Percentiles rank a stretch among this genome's conserved stretches.
phyloP scores from a whole-genome alignment of 2,797 vertebrate genomes.

The Sorex maritimensis region DNA sequence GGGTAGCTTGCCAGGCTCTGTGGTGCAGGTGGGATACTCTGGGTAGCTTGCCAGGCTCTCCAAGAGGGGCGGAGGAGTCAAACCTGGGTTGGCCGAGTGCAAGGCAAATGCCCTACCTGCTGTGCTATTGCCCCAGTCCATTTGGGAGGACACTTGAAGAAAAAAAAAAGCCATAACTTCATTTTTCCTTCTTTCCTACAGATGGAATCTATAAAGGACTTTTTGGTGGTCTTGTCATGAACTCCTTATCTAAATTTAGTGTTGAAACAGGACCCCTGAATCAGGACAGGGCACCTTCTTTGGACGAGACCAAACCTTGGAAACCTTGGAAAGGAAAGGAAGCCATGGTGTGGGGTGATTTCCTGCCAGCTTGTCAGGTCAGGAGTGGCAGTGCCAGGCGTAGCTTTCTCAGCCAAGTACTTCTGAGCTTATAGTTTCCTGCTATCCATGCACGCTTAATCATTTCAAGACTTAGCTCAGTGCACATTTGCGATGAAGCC shows the following conservation, averaged over 20 bases:
- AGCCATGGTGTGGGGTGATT: neutral
- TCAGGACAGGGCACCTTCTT: neutral
- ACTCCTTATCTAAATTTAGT: neutral
- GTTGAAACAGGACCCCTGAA: neutral
- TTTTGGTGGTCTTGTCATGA: neutral
- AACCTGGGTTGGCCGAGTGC: no score
- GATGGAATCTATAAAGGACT: neutral
- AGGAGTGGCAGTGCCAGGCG: neutral
- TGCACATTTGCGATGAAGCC: neutral
- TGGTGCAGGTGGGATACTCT: no score
- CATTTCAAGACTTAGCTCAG: constrained; percentile 44
- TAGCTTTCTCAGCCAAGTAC: neutral
- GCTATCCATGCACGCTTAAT: neutral
- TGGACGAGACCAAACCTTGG: neutral
- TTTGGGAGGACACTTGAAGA: no score
- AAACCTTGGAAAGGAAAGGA: neutral
- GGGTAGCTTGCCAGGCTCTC: no score
- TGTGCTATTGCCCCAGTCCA: no score
- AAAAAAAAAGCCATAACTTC: neutral
- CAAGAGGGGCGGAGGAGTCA: no score
- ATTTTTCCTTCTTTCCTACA: constrained; percentile 8
- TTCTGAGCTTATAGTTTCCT: neutral
- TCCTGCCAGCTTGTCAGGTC: neutral
- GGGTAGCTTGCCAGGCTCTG: no score
- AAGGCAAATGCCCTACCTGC: no score